These are phyloP conservation scores for Urocitellus parryii DNA, from an alignment of 2,113 vertebrate species.

Conservation along the genomic window DNA sequence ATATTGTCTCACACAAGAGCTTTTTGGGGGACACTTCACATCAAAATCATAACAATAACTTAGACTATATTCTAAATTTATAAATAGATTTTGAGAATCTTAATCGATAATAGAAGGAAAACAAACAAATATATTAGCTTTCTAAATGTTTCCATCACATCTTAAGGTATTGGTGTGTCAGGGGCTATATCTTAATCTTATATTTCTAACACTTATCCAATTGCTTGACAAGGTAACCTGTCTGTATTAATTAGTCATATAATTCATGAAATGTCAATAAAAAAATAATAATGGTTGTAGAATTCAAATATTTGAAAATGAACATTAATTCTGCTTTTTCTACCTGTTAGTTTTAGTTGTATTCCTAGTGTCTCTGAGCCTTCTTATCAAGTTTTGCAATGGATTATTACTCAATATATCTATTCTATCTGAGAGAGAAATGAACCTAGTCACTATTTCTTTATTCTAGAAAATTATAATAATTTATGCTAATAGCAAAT, in stretches of 20 bases:
- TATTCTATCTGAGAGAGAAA: background rate
- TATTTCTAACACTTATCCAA: background rate
- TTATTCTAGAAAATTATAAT: conserved; percentile 16
- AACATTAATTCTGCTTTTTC: background rate
- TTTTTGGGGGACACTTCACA: background rate
- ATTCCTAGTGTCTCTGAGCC: background rate
- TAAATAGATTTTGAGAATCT: background rate
- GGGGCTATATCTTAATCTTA: background rate
- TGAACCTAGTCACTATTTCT: background rate
- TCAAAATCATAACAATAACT: background rate
- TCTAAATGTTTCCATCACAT: background rate
- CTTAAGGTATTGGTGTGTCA: background rate
- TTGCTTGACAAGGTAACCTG: background rate
- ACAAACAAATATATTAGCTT: background rate
- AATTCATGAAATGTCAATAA: conserved; percentile 2
- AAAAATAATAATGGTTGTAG: background rate
- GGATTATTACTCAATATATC: background rate
- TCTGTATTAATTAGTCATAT: background rate
- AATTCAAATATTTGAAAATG: background rate
- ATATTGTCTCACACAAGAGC: no score
- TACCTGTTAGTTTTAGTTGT: background rate
- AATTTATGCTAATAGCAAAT: background rate
- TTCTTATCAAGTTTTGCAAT: conserved; percentile 23
- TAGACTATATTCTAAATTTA: background rate
- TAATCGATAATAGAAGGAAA: background rate